Conservation (phyloP, 1,140 invertebrate species). For the Drosophila repletoides region DNA sequence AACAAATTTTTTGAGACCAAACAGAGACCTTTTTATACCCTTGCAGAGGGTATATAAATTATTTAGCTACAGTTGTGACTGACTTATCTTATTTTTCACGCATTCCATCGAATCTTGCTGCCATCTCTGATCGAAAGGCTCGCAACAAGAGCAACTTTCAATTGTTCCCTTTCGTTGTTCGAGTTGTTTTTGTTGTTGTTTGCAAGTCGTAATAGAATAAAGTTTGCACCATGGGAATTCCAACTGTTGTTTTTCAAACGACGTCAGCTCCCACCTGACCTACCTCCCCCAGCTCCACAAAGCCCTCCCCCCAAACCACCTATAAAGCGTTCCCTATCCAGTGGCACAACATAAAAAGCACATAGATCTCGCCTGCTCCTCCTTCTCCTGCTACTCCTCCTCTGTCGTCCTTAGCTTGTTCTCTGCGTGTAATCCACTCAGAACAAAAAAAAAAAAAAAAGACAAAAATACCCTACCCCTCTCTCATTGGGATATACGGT, state of each 20-base stretch:
- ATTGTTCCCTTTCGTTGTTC: slow-evolving; percentile 56
- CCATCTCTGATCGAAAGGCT: too few species aligned
- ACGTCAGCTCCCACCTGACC: slow-evolving; percentile 48
- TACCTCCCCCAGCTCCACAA: not conserved
- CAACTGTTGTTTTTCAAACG: slow-evolving; percentile 69
- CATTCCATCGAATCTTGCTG: too few species aligned
- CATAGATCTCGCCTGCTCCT: slow-evolving; percentile 52
- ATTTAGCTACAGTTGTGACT: too few species aligned
- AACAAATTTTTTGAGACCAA: too few species aligned
- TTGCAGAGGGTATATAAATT: too few species aligned
- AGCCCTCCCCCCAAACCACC: not conserved
- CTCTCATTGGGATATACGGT: not conserved
- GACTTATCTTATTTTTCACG: too few species aligned
- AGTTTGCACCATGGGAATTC: slow-evolving; percentile 74
- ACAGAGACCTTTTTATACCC: too few species aligned
- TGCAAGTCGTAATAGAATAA: slow-evolving; percentile 74
- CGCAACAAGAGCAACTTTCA: slow-evolving; percentile 51
- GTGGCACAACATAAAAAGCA: slow-evolving; percentile 38
- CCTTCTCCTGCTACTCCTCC: not conserved
- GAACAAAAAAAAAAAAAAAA: too few species aligned
- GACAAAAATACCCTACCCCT: too few species aligned
- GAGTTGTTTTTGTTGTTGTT: slow-evolving; percentile 35
- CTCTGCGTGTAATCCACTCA: slow-evolving; percentile 72
- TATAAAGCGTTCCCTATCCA: not conserved
- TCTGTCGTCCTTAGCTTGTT: slow-evolving; percentile 57